A percentile compares a stretch with the other conserved stretches of the same genome.
Evolutionary conservation across 2,797 vertebrate genomes (phyloP).

Genomic region (Alcedo atthis): DNA sequence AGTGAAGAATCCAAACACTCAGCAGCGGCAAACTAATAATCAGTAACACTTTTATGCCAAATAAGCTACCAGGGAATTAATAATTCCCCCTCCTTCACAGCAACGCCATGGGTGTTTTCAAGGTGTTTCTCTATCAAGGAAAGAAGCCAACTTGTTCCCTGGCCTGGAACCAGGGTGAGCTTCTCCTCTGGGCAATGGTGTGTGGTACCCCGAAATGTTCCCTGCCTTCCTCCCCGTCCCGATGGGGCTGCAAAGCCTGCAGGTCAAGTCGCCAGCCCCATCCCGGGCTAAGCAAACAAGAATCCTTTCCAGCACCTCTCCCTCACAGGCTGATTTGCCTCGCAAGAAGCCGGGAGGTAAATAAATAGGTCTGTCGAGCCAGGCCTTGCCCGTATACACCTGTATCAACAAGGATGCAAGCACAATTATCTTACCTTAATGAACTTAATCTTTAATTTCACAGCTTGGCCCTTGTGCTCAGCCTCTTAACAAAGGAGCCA

Average conservation of each 20-base stretch:
- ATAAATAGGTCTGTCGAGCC: conserved; percentile 48
- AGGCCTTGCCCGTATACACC: conserved; percentile 72
- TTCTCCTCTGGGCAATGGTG: not conserved
- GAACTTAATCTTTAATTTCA: conserved; percentile 91
- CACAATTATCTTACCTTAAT: conserved; percentile 88
- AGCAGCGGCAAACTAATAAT: conserved; percentile 50
- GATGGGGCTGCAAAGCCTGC: not conserved
- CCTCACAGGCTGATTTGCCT: not conserved
- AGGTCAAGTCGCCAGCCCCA: not conserved
- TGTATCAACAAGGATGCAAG: conserved; percentile 80
- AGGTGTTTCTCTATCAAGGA: not conserved
- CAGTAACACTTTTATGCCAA: conserved; percentile 40
- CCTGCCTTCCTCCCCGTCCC: not conserved
- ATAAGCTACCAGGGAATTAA: conserved; percentile 33
- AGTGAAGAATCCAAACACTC: conserved; percentile 44
- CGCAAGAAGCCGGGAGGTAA: conserved; percentile 40
- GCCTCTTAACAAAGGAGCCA: conserved; percentile 84
- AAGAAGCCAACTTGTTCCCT: not conserved
- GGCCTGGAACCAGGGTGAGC: accelerated
- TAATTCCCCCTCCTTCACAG: not conserved
- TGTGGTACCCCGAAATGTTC: not conserved
- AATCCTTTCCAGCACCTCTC: conserved; percentile 1
- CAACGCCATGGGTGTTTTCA: not conserved
- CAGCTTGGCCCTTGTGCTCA: conserved; percentile 85
- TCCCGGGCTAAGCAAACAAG: conserved; percentile 7